Evolutionary conservation across 2,113 vertebrate genomes (phyloP).

Genomic region (Pedetes capensis): DNA sequence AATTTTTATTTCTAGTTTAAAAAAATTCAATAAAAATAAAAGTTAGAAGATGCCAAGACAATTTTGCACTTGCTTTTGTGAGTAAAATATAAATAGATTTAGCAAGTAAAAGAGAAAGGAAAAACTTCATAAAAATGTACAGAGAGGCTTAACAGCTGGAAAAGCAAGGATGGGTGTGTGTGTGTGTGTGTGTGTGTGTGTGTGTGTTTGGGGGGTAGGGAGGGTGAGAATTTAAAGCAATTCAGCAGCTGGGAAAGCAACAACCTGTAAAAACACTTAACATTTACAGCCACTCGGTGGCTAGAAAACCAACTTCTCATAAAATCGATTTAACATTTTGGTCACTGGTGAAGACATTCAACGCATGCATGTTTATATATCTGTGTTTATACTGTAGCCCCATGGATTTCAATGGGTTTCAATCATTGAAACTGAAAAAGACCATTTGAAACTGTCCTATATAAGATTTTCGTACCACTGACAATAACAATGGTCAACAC

Average conservation of each 20-base stretch:
- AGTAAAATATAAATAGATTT: slow-evolving; percentile 87
- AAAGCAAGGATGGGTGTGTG: slow-evolving; percentile 65
- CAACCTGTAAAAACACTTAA: slow-evolving; percentile 88
- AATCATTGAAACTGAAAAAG: slow-evolving; percentile 1
- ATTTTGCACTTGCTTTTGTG: slow-evolving; percentile 87
- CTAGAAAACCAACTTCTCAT: slow-evolving; percentile 87
- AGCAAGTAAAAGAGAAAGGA: slow-evolving; percentile 76
- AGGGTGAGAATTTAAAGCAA: slow-evolving; percentile 78
- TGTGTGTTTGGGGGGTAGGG: background rate
- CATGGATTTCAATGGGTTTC: slow-evolving; percentile 55
- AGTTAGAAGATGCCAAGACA: slow-evolving; percentile 79
- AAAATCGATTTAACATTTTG: slow-evolving; percentile 88
- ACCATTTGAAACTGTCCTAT: background rate
- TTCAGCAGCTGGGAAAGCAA: slow-evolving; percentile 84
- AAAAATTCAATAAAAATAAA: slow-evolving; percentile 86
- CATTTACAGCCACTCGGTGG: slow-evolving; percentile 87
- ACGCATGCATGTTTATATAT: slow-evolving; percentile 75
- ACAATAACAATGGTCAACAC: background rate
- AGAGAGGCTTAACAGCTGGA: slow-evolving; percentile 84
- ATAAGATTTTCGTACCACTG: background rate
- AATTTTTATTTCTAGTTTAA: slow-evolving; percentile 84
- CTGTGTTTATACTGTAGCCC: slow-evolving; percentile 77
- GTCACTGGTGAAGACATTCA: slow-evolving; percentile 83
- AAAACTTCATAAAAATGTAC: slow-evolving; percentile 82
- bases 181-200: background rate